Percentiles rank a stretch among this genome's conserved stretches.
phyloP scores from a whole-genome alignment of 2,888 invertebrate species.

The Athetis lepigone region DNA sequence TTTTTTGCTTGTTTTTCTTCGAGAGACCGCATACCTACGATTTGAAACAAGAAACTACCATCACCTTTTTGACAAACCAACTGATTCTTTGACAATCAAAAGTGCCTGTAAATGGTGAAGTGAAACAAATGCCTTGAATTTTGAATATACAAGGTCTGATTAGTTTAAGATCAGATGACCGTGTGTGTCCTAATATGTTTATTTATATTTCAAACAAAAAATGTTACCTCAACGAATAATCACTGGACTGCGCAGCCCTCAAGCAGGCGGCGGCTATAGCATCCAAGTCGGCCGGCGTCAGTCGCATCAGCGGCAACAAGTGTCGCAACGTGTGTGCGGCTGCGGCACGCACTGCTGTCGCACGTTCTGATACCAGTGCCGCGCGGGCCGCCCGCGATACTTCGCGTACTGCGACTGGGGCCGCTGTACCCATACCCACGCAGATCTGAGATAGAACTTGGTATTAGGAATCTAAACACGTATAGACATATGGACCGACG shows the following conservation, averaged over 20 bases:
- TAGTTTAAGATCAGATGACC: too few relatives aligned
- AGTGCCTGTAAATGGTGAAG: too few relatives aligned
- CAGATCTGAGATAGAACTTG: constrained; percentile 91
- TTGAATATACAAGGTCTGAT: too few relatives aligned
- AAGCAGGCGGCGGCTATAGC: constrained; percentile 97
- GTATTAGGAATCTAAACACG: too few relatives aligned
- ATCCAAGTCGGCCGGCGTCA: constrained; percentile 97
- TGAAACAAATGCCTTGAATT: too few relatives aligned
- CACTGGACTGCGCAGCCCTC: constrained; percentile 92
- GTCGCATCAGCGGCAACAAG: constrained; percentile 96
- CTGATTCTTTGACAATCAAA: too few relatives aligned
- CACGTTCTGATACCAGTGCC: constrained; percentile 96
- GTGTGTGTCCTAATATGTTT: too few relatives aligned
- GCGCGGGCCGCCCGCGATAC: constrained; percentile 96
- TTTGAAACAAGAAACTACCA: too few relatives aligned
- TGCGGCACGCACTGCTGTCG: constrained; percentile 97
- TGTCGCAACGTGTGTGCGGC: constrained; percentile 97
- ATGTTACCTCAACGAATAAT: constrained; percentile 78
- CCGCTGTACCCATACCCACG: constrained; percentile 98
- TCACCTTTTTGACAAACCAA: too few relatives aligned
- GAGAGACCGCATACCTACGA: too few relatives aligned
- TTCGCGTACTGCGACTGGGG: constrained; percentile 94
- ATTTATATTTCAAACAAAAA: background rate
- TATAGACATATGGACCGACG: too few relatives aligned
- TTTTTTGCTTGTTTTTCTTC: too few relatives aligned